phyloP scores from a whole-genome alignment of 2,888 invertebrate species.

The Pantelozetes paolii region DNA sequence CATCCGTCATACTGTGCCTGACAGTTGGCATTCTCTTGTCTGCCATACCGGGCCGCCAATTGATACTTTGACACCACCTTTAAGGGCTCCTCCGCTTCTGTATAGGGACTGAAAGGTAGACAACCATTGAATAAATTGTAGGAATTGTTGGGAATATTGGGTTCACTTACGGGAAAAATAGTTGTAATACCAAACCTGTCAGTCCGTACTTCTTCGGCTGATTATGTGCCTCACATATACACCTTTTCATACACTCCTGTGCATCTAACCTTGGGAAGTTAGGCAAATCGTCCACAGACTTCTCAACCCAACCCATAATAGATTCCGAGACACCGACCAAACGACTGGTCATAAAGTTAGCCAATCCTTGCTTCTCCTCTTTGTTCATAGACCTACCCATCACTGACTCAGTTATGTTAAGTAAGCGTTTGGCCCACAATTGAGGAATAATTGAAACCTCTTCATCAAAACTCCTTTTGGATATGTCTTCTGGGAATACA shows the following conservation, averaged over 20 bases:
- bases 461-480: not conserved
- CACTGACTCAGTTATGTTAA: not conserved
- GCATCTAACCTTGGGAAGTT: conserved; percentile 49
- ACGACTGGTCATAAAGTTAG: conserved; percentile 44
- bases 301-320: conserved; percentile 48
- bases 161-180: conserved; percentile 50
- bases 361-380: conserved; percentile 36
- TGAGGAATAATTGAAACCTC: not conserved
- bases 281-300: conserved; percentile 48
- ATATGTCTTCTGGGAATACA: conserved; percentile 22
- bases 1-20: conserved; percentile 49
- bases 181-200: conserved; percentile 49
- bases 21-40: conserved; percentile 49
- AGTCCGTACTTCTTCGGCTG: conserved; percentile 51
- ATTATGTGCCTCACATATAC: conserved; percentile 51
- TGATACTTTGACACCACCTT: conserved; percentile 49
- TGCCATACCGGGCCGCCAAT: conserved; percentile 49
- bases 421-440: not conserved
- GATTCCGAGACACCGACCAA: conserved; percentile 46
- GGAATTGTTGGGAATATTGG: not conserved
- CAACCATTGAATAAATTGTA: not conserved
- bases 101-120: conserved; percentile 39
- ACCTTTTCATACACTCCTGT: conserved; percentile 50
- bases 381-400: conserved; percentile 38
- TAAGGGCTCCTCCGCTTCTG: conserved; percentile 46